phyloP scores from a whole-genome alignment of 2,888 invertebrate genomes.

The Patella caerulea region DNA sequence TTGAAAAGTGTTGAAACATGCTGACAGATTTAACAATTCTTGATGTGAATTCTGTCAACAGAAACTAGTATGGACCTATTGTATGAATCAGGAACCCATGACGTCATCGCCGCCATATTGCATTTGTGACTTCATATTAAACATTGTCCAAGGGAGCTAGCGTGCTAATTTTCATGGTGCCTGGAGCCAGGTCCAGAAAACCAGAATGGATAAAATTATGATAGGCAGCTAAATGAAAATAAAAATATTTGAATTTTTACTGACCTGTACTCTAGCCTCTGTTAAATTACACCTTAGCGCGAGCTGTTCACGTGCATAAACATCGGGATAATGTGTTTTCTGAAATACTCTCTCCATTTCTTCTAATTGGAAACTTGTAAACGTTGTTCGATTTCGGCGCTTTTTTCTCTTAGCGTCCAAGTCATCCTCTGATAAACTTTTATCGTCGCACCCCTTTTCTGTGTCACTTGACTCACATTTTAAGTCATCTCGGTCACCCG shows the following conservation, averaged over 20 bases:
- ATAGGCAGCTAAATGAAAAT: no score
- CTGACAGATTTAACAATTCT: no score
- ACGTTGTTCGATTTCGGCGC: constrained; percentile 70
- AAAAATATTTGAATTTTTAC: background rate
- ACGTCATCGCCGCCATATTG: no score
- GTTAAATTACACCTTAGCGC: constrained; percentile 70
- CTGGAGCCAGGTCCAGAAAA: no score
- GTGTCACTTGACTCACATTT: constrained; percentile 22
- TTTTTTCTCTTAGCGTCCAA: constrained; percentile 67
- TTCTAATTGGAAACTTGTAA: constrained; percentile 71
- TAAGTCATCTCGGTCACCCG: constrained; percentile 12
- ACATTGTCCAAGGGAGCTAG: no score
- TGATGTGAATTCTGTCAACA: no score
- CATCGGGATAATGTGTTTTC: constrained; percentile 72
- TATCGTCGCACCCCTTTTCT: constrained; percentile 16
- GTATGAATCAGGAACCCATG: no score
- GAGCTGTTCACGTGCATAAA: constrained; percentile 71
- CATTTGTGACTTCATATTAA: no score
- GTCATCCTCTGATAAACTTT: constrained; percentile 31
- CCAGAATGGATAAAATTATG: no score
- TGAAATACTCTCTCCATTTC: constrained; percentile 72
- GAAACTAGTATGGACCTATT: no score
- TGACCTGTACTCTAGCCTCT: constrained; percentile 71
- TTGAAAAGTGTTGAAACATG: no score
- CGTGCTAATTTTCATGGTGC: no score